Evolutionary conservation across 2,888 invertebrate species (phyloP).

Genomic region (Epinotia demarniana): DNA sequence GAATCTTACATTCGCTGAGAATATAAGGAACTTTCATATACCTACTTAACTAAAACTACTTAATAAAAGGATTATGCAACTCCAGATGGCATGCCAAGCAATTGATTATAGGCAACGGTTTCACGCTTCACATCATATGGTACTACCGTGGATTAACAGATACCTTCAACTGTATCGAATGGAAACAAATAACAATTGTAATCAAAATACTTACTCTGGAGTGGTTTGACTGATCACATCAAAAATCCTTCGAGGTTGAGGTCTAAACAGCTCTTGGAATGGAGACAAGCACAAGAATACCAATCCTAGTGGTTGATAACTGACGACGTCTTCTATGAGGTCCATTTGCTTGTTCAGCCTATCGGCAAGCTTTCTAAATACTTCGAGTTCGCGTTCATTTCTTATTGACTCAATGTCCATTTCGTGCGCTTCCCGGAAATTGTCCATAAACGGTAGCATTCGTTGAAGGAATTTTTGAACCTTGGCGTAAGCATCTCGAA

Average conservation of each 20-base stretch:
- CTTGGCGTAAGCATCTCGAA: conserved; percentile 86
- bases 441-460: conserved; percentile 87
- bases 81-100: no score
- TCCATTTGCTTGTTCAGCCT: conserved; percentile 89
- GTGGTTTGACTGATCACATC: conserved; percentile 86
- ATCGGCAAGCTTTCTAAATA: conserved; percentile 87
- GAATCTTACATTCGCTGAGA: no score
- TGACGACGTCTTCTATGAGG: conserved; percentile 87
- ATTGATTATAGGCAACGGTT: no score
- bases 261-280: conserved; percentile 89
- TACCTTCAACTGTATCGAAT: not conserved
- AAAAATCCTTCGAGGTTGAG: conserved; percentile 89
- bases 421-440: conserved; percentile 88
- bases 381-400: conserved; percentile 86
- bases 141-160: no score
- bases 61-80: no score
- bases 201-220: conserved; percentile 84
- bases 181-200: not conserved
- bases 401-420: conserved; percentile 86
- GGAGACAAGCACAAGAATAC: conserved; percentile 88
- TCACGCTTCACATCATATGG: no score
- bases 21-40: no score
- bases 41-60: no score
- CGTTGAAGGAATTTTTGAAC: conserved; percentile 87
- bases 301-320: conserved; percentile 89